These are phyloP conservation scores for Falco rusticolus DNA, from an alignment of 2,797 vertebrate genomes.

Conservation along the genomic window DNA sequence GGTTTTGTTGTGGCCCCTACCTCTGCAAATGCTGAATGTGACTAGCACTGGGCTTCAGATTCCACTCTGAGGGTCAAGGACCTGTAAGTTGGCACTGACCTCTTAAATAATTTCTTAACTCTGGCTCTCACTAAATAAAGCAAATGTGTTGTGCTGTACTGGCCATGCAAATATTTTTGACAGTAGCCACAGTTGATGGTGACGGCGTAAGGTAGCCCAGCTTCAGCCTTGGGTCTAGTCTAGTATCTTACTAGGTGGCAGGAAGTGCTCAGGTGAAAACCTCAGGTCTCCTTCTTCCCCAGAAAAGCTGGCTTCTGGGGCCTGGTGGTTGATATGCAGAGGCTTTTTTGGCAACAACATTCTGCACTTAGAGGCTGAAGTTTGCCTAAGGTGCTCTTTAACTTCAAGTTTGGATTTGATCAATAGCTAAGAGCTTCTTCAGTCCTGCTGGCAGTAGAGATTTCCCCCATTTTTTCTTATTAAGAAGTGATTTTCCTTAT, in stretches of 20 bases:
- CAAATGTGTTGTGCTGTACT: neutral
- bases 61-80: neutral
- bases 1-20: neutral
- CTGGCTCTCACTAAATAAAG: neutral
- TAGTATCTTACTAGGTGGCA: neutral
- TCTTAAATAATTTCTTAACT: neutral
- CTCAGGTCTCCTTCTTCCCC: neutral
- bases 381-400: neutral
- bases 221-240: neutral
- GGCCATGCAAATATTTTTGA: neutral
- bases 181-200: neutral
- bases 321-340: accelerated
- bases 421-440: neutral
- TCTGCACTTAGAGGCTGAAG: neutral
- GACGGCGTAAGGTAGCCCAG: neutral
- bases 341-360: neutral
- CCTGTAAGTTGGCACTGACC: neutral
- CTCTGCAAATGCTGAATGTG: neutral
- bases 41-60: neutral
- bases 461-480: neutral
- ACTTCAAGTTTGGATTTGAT: neutral
- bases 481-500: neutral
- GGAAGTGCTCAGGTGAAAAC: neutral
- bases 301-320: neutral
- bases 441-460: neutral